These are phyloP conservation scores for Coryphaenoides rupestris DNA, from an alignment of 2,113 vertebrate genomes.

Conservation along the genomic window DNA sequence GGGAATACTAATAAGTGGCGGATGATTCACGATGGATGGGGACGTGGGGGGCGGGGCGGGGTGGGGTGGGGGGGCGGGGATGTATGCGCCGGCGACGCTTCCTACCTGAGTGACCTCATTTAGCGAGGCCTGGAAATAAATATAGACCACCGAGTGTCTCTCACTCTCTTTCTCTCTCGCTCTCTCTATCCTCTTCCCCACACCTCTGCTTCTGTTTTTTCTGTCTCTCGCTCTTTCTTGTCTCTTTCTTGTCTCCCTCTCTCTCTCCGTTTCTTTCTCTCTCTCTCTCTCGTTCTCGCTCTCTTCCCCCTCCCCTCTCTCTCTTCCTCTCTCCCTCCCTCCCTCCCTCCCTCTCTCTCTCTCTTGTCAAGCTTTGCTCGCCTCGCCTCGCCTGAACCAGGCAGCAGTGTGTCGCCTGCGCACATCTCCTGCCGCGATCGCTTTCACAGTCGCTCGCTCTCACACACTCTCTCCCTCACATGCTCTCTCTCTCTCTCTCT, in stretches of 20 bases:
- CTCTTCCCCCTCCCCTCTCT: constrained; percentile 52
- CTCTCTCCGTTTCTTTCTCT: background rate
- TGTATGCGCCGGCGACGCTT: constrained; percentile 60
- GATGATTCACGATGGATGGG: constrained; percentile 73
- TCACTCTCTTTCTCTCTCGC: background rate
- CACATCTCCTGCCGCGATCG: constrained; percentile 21
- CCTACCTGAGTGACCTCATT: constrained; percentile 76
- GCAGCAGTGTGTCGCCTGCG: constrained; percentile 34
- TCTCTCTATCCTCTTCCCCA: too few relatives aligned
- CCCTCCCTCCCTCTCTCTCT: too few relatives aligned
- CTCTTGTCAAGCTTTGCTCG: constrained; percentile 14
- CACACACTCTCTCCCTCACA: constrained; percentile 24
- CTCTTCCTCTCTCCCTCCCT: background rate
- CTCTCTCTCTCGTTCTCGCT: background rate
- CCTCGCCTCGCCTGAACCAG: constrained; percentile 39
- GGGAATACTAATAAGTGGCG: constrained; percentile 66
- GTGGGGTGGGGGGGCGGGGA: constrained; percentile 63
- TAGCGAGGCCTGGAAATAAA: constrained; percentile 70
- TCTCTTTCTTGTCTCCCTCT: too few relatives aligned
- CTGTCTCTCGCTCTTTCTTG: too few relatives aligned
- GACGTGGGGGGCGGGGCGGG: constrained; percentile 60
- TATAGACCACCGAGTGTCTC: constrained; percentile 54
- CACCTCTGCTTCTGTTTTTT: too few relatives aligned
- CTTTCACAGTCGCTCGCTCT: constrained; percentile 26
- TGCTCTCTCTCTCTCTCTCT: background rate